phyloP scores from a whole-genome alignment of 2,797 vertebrate genomes.

The Xenops minutus region DNA sequence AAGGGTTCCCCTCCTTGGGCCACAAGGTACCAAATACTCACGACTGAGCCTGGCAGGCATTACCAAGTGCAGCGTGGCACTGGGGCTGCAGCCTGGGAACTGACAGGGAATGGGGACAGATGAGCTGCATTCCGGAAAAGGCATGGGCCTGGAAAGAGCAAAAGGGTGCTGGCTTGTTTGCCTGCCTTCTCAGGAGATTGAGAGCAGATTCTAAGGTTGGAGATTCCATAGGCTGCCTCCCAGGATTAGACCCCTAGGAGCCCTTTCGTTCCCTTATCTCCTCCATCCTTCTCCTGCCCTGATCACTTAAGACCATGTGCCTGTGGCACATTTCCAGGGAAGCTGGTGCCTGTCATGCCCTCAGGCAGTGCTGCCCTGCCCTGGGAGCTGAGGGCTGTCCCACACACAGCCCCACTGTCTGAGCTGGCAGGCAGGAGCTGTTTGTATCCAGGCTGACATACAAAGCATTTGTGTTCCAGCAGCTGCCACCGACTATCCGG shows the following conservation, averaged over 20 bases:
- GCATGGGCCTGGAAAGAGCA: not conserved
- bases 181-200: not conserved
- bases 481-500: not conserved
- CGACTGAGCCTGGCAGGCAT: not conserved
- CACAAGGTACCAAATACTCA: not conserved
- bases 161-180: not conserved
- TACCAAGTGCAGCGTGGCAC: not conserved
- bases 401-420: not conserved
- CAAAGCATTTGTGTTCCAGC: not conserved
- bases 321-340: not conserved
- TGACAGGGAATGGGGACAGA: not conserved
- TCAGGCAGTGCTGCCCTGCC: not conserved
- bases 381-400: not conserved
- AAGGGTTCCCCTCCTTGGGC: not conserved
- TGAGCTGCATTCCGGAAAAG: not conserved
- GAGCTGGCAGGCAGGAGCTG: not conserved
- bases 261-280: accelerated
- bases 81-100: not conserved
- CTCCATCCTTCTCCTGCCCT: not conserved
- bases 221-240: not conserved
- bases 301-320: not conserved
- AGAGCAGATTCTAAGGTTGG: not conserved
- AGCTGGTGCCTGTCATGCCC: not conserved
- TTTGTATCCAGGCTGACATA: not conserved
- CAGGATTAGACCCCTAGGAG: not conserved